These are phyloP conservation scores for Herpetotheres cachinnans DNA, from an alignment of 2,113 vertebrate genomes.

Conservation along the genomic window DNA sequence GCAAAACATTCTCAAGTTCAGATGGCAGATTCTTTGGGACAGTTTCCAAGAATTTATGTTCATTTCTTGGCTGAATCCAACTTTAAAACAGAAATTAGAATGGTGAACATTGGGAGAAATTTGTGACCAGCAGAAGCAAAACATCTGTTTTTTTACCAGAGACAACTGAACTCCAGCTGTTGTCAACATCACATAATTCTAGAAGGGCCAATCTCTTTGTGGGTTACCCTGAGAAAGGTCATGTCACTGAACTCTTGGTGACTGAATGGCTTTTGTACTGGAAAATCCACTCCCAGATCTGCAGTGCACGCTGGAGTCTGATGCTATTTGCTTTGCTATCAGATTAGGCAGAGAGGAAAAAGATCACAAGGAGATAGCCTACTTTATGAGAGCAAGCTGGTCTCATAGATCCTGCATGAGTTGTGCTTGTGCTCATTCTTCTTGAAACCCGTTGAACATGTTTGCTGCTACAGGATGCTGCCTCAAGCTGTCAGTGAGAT, in stretches of 20 bases:
- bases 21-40: background rate
- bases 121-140: conserved; percentile 37
- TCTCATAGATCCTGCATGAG: background rate
- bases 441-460: background rate
- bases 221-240: conserved; percentile 34
- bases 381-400: background rate
- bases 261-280: conserved; percentile 43
- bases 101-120: background rate
- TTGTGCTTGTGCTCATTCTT: background rate
- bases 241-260: conserved; percentile 38
- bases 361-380: background rate
- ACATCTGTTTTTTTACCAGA: background rate
- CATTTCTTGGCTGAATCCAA: conserved; percentile 3
- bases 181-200: conserved; percentile 38
- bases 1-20: background rate
- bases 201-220: conserved; percentile 23
- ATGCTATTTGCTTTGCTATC: background rate
- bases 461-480: background rate
- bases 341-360: background rate
- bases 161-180: conserved; percentile 41
- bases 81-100: conserved; percentile 12
- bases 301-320: background rate
- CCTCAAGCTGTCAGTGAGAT: background rate
- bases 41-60: conserved; percentile 33
- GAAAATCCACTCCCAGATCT: conserved; percentile 38